Evolutionary conservation across 2,797 vertebrate genomes (phyloP), one percentile per base, ranked within the genome.

Genomic region (Tapera naevia): DNA sequence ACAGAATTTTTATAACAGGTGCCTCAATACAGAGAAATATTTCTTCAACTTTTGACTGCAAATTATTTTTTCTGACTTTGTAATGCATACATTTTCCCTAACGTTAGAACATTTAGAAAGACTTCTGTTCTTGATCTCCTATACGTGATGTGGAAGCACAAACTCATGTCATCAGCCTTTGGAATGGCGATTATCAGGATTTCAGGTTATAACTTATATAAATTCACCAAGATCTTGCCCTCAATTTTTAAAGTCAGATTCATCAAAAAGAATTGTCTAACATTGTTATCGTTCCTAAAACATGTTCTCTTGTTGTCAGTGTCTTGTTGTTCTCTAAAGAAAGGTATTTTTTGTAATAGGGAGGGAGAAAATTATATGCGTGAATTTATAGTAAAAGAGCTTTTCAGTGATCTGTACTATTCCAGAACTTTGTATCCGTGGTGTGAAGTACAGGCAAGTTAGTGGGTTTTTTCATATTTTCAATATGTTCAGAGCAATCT

Each of bases 381-480:
- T 11, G 7, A 4, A 25, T 89, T 76, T 65, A 28, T 10, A 67
- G 35, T 57, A 78, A 82, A 73, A 80, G 33, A 2, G 0, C 23
- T 41, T 67, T 10, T 37, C 35, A 32, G 10, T 78, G 33, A 76
- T 61, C 21, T 61, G 18, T 3, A 3, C 11, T 67, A 3, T n/a
- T 65, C 32, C 50, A 54, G 22, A 72, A 58, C 22, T 89, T 80
- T 74, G 64, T 64, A 27, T 6, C 33, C 0, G 0, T 61, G 23
- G 41, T 57, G 35, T 74, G 69, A 91, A 88, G 71, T 78, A 91
- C 39, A 65, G 61, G 48, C 13, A 78, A 17, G 41, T 80, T 93
- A 88, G 53, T 86, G 45, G 1, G 33, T 56, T 91, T 88, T 93
- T 85, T 37, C 11, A 21, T 89, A 53, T 46, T 86, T 92, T 80